Evolutionary conservation across 1,140 invertebrate genomes (phyloP).

Genomic region (Macrostomum lignano): DNA sequence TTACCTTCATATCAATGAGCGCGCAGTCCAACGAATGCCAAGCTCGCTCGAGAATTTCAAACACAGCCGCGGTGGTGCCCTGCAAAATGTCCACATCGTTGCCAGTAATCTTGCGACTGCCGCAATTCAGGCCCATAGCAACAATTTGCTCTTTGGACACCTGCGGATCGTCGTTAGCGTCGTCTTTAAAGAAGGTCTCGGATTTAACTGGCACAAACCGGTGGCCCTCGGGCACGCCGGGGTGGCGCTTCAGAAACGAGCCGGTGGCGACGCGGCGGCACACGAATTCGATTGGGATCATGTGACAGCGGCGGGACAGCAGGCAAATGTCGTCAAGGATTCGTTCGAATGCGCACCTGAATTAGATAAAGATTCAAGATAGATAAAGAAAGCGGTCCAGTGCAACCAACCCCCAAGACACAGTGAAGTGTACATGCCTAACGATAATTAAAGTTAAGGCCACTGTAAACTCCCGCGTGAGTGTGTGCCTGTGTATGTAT

Average conservation of each 20-base stretch:
- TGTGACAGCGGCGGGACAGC: conserved; percentile 57
- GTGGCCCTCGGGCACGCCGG: conserved; percentile 63
- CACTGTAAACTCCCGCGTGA: too few species aligned
- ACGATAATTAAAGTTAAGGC: too few species aligned
- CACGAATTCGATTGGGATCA: conserved; percentile 96
- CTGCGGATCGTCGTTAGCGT: conserved; percentile 84
- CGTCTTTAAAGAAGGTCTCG: conserved; percentile 57
- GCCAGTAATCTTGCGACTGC: conserved; percentile 36
- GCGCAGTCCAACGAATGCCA: conserved; percentile 63
- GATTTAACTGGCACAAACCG: conserved; percentile 52
- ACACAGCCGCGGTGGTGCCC: conserved; percentile 48
- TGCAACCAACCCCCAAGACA: too few species aligned
- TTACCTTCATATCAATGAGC: conserved; percentile 71
- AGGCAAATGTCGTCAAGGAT: conserved; percentile 45
- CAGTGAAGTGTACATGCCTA: too few species aligned
- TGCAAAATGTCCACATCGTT: conserved; percentile 45
- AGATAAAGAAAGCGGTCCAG: too few species aligned
- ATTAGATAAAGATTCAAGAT: too few species aligned
- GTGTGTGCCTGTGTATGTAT: too few species aligned
- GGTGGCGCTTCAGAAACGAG: conserved; percentile 63
- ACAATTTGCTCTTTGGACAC: conserved; percentile 79
- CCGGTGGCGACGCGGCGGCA: conserved; percentile 67
- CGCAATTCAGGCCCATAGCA: conserved; percentile 45
- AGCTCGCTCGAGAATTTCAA: conserved; percentile 68
- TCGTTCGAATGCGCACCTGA: too few species aligned